Evolutionary conservation across 2,888 invertebrate species (phyloP).

Genomic region (Sepioteuthis lessoniana): DNA sequence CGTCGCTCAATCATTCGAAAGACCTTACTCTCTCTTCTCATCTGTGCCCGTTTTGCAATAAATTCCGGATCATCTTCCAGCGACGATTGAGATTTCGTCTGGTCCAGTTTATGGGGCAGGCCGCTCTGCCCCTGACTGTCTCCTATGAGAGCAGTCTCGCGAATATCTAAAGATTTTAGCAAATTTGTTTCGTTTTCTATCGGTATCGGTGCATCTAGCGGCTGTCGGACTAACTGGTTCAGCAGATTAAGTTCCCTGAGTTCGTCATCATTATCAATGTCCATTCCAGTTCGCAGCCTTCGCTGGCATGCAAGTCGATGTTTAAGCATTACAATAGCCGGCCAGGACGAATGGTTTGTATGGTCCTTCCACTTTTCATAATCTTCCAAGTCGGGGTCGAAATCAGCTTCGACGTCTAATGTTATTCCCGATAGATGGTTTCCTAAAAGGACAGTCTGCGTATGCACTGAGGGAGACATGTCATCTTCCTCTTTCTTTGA

Average conservation of each 20-base stretch:
- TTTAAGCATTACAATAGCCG: conserved; percentile 53
- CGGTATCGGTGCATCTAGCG: conserved; percentile 57
- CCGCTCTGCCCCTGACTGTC: conserved; percentile 61
- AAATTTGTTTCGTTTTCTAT: conserved; percentile 68
- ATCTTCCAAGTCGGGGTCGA: neutral
- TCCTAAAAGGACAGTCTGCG: neutral
- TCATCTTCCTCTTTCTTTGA: neutral
- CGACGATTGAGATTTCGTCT: conserved; percentile 63
- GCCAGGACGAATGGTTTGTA: conserved; percentile 47
- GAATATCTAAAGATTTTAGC: conserved; percentile 60
- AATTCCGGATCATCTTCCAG: conserved; percentile 54
- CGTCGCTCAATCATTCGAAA: conserved; percentile 61
- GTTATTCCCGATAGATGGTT: conserved; percentile 53
- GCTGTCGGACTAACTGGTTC: conserved; percentile 48
- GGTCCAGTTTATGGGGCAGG: conserved; percentile 60
- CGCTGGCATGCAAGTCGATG: conserved; percentile 49
- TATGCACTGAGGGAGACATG: neutral
- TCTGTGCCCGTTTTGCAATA: conserved; percentile 56
- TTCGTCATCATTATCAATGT: conserved; percentile 49
- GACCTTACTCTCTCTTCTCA: conserved; percentile 66
- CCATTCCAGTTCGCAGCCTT: conserved; percentile 40
- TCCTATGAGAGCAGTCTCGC: conserved; percentile 62
- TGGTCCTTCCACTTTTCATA: neutral
- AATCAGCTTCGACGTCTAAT: conserved; percentile 53
- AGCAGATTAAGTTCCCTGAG: neutral